These are phyloP conservation scores for Sinocyclocheilus grahami DNA, from an alignment of 2,113 vertebrate species.

Conservation along the genomic window DNA sequence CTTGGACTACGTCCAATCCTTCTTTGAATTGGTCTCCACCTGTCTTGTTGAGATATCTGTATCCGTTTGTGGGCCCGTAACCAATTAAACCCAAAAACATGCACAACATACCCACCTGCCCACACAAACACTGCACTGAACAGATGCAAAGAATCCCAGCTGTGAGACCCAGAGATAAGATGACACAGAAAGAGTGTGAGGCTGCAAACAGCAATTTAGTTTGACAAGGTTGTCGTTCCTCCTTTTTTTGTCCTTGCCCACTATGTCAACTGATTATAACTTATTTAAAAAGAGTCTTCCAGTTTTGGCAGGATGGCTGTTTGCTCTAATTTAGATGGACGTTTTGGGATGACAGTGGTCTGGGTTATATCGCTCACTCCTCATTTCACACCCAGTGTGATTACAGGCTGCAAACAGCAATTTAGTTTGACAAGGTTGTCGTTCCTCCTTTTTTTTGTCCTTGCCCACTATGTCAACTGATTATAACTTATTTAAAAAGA, in stretches of 20 bases:
- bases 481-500: constrained; percentile 60
- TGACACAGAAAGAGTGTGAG: constrained; percentile 15
- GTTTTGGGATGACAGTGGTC: constrained; percentile 56
- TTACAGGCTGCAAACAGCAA: constrained; percentile 14
- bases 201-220: background rate
- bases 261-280: constrained; percentile 46
- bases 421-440: constrained; percentile 11
- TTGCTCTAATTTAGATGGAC: constrained; percentile 57
- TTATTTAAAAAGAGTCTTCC: constrained; percentile 57
- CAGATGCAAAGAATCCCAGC: constrained; percentile 31
- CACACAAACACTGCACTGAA: background rate
- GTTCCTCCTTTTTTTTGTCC: constrained; percentile 19
- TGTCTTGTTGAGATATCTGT: constrained; percentile 77
- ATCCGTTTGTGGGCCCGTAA: constrained; percentile 68
- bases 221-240: constrained; percentile 5
- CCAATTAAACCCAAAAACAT: constrained; percentile 72
- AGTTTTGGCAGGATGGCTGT: constrained; percentile 55
- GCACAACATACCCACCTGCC: constrained; percentile 44
- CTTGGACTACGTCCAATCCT: constrained; percentile 69
- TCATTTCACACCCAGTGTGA: constrained; percentile 43
- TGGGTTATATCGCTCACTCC: constrained; percentile 57
- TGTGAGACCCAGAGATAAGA: background rate
- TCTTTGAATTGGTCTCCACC: constrained; percentile 78
- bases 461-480: constrained; percentile 23
- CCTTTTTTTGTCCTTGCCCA: constrained; percentile 14